Evolutionary conservation across 1,140 invertebrate species (phyloP), one percentile per base, ranked within the genome.

Genomic region (Bombus soroeensis): DNA sequence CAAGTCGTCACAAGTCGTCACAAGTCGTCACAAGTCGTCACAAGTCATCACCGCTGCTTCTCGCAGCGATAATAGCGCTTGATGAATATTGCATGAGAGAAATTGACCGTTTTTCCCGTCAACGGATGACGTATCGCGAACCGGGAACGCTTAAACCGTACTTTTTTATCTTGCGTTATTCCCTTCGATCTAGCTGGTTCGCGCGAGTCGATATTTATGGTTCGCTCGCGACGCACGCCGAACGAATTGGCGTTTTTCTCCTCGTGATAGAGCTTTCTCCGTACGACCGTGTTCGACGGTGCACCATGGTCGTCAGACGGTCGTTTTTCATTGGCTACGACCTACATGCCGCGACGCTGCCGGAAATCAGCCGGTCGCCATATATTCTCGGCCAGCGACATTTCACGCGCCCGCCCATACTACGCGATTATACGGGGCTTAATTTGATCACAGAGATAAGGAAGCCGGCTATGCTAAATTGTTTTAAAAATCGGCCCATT

Each of bases 11-110:
- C 68, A n/a, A n/a, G n/a, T n/a, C n/a, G n/a, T n/a, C n/a, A n/a
- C n/a, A n/a, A n/a, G n/a, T 53, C 18, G 47, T 53, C 47, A 6
- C 47, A 2, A 53, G 47, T 53, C 47, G 47, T 53, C 47, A 8
- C 41, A 37, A 83, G 47, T 84, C 79, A 87, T 87, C 79, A 85
- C 68, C 76, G 83, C 22, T 39, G 79, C 83, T 85, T 87, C 75
- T 85, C 73, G 83, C 47, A 64, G 13, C 72, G 59, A 71, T 87
- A 81, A 81, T 75, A 82, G 72, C 81, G 13, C n/a, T 64, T 15
- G 62, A 83, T 77, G 70, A 83, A 83, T 83, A 83, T 77, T 83
- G 72, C 73, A 83, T 83, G 81, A 83, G 81, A 83, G 81, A 83
- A 83, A 83, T 64, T 59, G 72, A 28, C 3, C 62, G 77, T 75